A percentile compares a stretch with the other conserved stretches of the same genome.
Evolutionary conservation across 2,113 vertebrate species (phyloP).

Genomic region (Calyptomena viridis): DNA sequence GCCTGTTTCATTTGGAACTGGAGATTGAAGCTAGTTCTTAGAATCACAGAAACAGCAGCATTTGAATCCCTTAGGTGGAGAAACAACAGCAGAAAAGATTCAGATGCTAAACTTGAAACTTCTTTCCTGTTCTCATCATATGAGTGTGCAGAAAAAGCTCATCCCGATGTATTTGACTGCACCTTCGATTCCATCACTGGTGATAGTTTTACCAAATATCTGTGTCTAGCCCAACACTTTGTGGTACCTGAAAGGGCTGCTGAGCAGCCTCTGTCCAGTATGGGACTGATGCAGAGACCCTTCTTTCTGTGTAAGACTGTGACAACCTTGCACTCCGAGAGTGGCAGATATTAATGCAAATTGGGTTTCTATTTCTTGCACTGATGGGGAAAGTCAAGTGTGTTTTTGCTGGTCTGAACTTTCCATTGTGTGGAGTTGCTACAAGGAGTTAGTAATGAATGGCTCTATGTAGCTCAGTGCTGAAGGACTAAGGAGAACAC

Average conservation of each 20-base stretch:
- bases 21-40: not conserved
- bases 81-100: not conserved
- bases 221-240: not conserved
- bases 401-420: not conserved
- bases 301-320: not conserved
- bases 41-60: not conserved
- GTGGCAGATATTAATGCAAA: not conserved
- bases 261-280: not conserved
- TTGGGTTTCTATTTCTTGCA: not conserved
- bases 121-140: not conserved
- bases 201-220: not conserved
- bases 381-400: not conserved
- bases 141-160: not conserved
- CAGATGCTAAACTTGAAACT: not conserved
- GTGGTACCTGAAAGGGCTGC: not conserved
- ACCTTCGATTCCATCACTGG: not conserved
- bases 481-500: not conserved
- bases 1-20: not conserved
- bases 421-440: not conserved
- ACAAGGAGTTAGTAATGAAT: not conserved
- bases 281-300: not conserved
- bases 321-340: not conserved
- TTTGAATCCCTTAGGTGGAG: not conserved
- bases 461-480: not conserved
- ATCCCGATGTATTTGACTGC: not conserved